Conservation (phyloP, 2,113 vertebrate genomes). For the Xiphias gladius region DNA sequence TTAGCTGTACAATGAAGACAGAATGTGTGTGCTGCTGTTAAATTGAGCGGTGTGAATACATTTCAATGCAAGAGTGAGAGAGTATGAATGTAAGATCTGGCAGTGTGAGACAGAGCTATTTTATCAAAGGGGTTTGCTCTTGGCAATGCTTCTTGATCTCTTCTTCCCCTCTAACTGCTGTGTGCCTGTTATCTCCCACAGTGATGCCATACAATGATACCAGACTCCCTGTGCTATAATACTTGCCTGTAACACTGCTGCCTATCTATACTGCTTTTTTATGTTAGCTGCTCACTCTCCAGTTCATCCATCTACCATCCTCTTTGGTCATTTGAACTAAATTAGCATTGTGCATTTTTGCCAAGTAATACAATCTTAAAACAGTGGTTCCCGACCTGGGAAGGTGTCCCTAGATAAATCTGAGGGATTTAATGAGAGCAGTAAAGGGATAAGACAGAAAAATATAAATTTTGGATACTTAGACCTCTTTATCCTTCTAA, state of each 20-base stretch:
- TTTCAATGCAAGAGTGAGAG: constrained; percentile 56
- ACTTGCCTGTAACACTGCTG: constrained; percentile 36
- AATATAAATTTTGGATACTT: neutral
- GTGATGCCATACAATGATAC: constrained; percentile 63
- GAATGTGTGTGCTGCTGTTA: constrained; percentile 47
- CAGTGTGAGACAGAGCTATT: constrained; percentile 54
- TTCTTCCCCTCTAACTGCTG: constrained; percentile 61
- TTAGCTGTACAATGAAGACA: constrained; percentile 42
- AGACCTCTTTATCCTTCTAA: neutral
- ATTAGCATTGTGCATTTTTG: neutral
- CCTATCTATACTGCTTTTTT: constrained; percentile 31
- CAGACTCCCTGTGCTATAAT: constrained; percentile 37
- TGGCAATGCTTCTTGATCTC: constrained; percentile 68
- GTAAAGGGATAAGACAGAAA: neutral
- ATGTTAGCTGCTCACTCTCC: constrained; percentile 26
- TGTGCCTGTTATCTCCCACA: constrained; percentile 64
- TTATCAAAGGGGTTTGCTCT: constrained; percentile 66
- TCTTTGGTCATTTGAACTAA: constrained; percentile 11
- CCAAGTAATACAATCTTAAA: constrained; percentile 18
- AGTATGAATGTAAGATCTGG: constrained; percentile 54
- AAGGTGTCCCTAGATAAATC: neutral
- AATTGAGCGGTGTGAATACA: constrained; percentile 52
- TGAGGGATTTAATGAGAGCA: neutral
- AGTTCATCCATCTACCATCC: constrained; percentile 36
- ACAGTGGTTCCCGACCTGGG: neutral